Evolutionary conservation across 2,113 vertebrate species (phyloP).

Genomic region (Trogon melanurus): DNA sequence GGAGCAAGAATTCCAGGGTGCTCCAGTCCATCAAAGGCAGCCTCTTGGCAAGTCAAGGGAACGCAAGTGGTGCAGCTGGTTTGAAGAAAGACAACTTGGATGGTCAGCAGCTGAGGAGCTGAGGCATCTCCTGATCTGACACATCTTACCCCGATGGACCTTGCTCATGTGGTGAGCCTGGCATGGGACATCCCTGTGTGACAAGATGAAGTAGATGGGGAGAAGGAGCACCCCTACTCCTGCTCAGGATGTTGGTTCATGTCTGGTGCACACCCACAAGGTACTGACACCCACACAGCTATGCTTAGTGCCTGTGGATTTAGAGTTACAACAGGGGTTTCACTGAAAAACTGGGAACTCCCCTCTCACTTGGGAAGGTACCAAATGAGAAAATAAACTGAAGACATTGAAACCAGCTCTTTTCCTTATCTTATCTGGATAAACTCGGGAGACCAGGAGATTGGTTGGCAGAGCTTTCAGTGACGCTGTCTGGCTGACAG

Average conservation of each 20-base stretch:
- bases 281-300: not conserved
- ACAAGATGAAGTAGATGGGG: not conserved
- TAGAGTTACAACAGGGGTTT: not conserved
- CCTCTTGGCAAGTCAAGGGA: not conserved
- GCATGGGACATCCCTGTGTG: not conserved
- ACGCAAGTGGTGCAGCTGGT: not conserved
- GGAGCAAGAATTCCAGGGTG: not conserved
- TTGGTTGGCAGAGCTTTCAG: not conserved
- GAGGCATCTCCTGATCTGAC: not conserved
- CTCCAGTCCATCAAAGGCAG: not conserved
- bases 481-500: not conserved
- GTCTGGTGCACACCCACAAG: rapidly evolving
- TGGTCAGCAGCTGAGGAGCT: not conserved
- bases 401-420: not conserved
- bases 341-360: not conserved
- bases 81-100: not conserved
- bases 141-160: not conserved
- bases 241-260: rapidly evolving
- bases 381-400: not conserved
- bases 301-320: not conserved
- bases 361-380: not conserved
- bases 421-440: not conserved
- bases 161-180: not conserved
- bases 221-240: not conserved
- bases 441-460: not conserved